phyloP scores from a whole-genome alignment of 2,113 vertebrate species.

The Riparia riparia region DNA sequence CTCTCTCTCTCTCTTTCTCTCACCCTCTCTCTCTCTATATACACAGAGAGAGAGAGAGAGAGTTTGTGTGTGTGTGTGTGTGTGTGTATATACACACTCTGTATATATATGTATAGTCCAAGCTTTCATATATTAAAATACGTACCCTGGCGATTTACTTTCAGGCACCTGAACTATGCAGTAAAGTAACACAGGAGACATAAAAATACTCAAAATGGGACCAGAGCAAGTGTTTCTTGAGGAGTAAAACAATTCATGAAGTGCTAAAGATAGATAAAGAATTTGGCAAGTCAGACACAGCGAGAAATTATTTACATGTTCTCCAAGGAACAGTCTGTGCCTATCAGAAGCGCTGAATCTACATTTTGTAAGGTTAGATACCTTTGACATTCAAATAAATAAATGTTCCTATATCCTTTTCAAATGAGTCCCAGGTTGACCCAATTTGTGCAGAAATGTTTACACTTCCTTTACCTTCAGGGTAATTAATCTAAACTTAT shows the following conservation, averaged over 20 bases:
- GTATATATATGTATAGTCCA: background rate
- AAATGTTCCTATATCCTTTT: slow-evolving; percentile 28
- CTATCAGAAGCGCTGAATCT: slow-evolving; percentile 32
- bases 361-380: slow-evolving; percentile 9
- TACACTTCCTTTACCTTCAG: slow-evolving; percentile 56
- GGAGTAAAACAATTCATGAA: slow-evolving; percentile 38
- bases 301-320: slow-evolving; percentile 51
- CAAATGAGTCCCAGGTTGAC: slow-evolving; percentile 40
- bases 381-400: slow-evolving; percentile 49
- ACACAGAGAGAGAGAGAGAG: no score
- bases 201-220: slow-evolving; percentile 55
- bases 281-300: slow-evolving; percentile 37
- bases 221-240: slow-evolving; percentile 27
- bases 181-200: slow-evolving; percentile 22
- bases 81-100: no score
- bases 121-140: slow-evolving; percentile 29
- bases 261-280: slow-evolving; percentile 30
- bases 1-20: background rate
- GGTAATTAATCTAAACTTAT: slow-evolving; percentile 15
- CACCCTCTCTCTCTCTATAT: no score
- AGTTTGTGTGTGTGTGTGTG: no score
- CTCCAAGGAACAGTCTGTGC: slow-evolving; percentile 45
- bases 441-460: slow-evolving; percentile 49
- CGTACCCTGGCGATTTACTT: slow-evolving; percentile 12
- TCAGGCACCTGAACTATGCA: slow-evolving; percentile 27